These are phyloP conservation scores for Vireo altiloquus DNA, from an alignment of 2,113 vertebrate genomes.

Conservation along the genomic window DNA sequence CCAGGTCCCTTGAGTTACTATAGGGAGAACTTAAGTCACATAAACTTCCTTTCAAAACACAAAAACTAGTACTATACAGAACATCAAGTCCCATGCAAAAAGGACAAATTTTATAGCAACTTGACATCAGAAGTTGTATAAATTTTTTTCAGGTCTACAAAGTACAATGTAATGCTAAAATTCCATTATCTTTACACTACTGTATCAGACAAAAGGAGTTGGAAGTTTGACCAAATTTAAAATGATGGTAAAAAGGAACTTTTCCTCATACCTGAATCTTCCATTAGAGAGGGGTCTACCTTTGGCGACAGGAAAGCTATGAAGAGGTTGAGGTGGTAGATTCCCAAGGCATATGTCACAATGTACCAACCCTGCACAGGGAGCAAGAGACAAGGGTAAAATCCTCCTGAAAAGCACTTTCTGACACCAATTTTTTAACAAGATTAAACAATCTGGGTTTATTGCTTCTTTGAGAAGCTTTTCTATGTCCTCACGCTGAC, in stretches of 20 bases:
- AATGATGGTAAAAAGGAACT: neutral
- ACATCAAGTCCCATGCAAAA: neutral
- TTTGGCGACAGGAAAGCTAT: slow-evolving; percentile 86
- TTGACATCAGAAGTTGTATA: neutral
- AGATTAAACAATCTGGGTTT: rapidly evolving
- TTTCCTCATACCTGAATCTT: slow-evolving; percentile 78
- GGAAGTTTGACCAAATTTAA: neutral
- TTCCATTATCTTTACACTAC: neutral
- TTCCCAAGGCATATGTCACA: slow-evolving; percentile 84
- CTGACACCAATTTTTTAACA: neutral
- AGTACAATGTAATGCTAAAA: neutral
- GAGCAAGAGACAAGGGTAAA: neutral
- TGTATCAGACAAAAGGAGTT: neutral
- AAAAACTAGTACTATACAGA: neutral
- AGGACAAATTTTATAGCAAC: neutral
- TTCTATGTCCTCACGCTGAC: neutral
- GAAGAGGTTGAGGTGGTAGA: slow-evolving; percentile 85
- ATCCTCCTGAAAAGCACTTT: neutral
- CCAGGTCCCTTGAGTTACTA: neutral
- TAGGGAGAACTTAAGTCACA: neutral
- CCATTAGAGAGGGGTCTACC: slow-evolving; percentile 83
- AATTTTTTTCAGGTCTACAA: neutral
- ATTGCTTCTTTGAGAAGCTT: neutral
- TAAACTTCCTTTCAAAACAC: neutral
- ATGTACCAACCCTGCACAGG: slow-evolving; percentile 82